A percentile compares a stretch with the other conserved stretches of the same genome.
Conservation (phyloP, 2,797 vertebrate species). For the Danionella dracula region DNA sequence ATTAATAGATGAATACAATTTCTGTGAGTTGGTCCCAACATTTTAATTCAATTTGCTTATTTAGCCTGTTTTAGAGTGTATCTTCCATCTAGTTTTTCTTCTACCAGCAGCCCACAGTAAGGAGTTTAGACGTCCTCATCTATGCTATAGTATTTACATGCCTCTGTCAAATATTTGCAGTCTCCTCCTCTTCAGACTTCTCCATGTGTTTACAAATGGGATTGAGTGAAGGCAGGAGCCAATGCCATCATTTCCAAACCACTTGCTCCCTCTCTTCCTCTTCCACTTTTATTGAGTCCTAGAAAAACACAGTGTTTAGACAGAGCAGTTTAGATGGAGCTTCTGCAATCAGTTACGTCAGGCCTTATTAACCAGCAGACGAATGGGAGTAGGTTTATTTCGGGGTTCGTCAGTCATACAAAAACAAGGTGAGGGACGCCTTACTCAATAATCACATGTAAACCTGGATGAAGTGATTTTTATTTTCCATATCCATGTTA, state of each 20-base stretch:
- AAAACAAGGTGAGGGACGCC: slow-evolving; percentile 35
- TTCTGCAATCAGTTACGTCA: not conserved
- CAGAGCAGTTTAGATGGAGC: slow-evolving; percentile 4
- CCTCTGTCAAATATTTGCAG: slow-evolving; percentile 54
- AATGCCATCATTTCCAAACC: not conserved
- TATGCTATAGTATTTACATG: slow-evolving; percentile 18
- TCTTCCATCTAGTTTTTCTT: slow-evolving; percentile 2
- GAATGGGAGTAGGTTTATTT: not conserved
- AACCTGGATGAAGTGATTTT: not conserved
- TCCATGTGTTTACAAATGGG: slow-evolving; percentile 43
- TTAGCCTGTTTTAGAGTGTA: slow-evolving; percentile 17
- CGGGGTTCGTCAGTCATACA: slow-evolving; percentile 2
- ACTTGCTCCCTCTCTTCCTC: not conserved
- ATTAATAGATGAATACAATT: no score
- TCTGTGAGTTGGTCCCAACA: no score
- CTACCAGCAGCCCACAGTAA: not conserved
- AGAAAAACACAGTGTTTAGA: slow-evolving; percentile 4
- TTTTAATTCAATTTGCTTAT: not conserved
- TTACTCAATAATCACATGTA: not conserved
- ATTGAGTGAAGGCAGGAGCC: slow-evolving; percentile 4
- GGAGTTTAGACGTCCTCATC: not conserved
- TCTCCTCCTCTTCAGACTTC: slow-evolving; percentile 33
- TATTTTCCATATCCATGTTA: not conserved
- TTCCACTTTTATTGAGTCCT: not conserved
- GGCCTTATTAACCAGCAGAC: slow-evolving; percentile 5